phyloP scores from a whole-genome alignment of 2,888 invertebrate species.

The Scaptomyza parva region DNA sequence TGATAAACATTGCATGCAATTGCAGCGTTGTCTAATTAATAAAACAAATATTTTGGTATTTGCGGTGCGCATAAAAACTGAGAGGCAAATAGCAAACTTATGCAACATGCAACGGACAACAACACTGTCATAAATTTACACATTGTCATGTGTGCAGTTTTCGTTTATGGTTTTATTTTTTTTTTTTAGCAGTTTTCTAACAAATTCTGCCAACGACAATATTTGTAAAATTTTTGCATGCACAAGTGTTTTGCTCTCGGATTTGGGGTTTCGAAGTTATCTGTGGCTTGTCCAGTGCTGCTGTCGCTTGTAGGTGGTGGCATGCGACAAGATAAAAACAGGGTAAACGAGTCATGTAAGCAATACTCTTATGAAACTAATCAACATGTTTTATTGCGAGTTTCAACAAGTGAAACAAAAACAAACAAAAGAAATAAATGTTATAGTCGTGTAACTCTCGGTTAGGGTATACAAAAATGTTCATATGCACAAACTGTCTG shows the following conservation, averaged over 20 bases:
- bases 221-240: constrained; percentile 74
- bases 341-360: constrained; percentile 3
- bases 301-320: constrained; percentile 50
- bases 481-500: constrained; percentile 31
- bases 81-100: constrained; percentile 48
- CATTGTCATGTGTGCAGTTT: constrained; percentile 69
- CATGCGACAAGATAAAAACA: constrained; percentile 35
- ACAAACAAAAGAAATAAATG: not conserved
- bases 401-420: too few species aligned
- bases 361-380: constrained; percentile 17
- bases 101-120: constrained; percentile 43
- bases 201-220: constrained; percentile 67
- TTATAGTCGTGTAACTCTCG: not conserved
- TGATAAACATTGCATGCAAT: constrained; percentile 54
- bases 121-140: constrained; percentile 72
- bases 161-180: too few species aligned
- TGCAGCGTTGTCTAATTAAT: constrained; percentile 71
- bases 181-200: constrained; percentile 67
- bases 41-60: constrained; percentile 74
- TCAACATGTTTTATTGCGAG: not conserved
- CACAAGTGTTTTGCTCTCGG: constrained; percentile 63
- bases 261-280: constrained; percentile 15
- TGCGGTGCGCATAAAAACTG: constrained; percentile 62
- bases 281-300: constrained; percentile 47
- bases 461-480: constrained; percentile 40